A percentile compares a stretch with the other conserved stretches of the same genome.
Conservation (phyloP, 1,140 invertebrate species). For the Linepithema humile region DNA sequence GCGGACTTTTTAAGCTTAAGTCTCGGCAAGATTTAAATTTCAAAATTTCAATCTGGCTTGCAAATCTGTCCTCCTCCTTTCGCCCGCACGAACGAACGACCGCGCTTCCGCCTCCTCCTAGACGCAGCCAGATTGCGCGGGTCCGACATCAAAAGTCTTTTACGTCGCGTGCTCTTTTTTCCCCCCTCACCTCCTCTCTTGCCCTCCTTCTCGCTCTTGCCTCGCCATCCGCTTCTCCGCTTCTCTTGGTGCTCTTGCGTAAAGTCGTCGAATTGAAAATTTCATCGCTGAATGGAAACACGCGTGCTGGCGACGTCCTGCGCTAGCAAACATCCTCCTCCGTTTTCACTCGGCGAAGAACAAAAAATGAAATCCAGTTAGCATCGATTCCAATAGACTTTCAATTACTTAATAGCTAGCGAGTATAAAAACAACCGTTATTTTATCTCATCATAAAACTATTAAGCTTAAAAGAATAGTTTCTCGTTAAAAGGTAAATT, state of each 20-base stretch:
- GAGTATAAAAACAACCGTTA: neutral
- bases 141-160: constrained; percentile 79
- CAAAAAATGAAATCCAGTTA: neutral
- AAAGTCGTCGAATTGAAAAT: constrained; percentile 65
- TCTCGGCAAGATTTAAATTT: constrained; percentile 79
- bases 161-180: constrained; percentile 70
- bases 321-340: constrained; percentile 3
- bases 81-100: constrained; percentile 46
- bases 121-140: constrained; percentile 70
- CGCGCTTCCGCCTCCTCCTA: constrained; percentile 62
- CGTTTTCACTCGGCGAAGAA: neutral
- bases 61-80: constrained; percentile 71
- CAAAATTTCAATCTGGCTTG: constrained; percentile 83
- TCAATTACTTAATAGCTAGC: too few relatives aligned
- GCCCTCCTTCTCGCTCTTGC: neutral
- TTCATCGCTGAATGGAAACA: constrained; percentile 51
- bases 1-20: constrained; percentile 76
- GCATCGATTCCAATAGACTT: too few relatives aligned
- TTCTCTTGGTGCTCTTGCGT: constrained; percentile 39
- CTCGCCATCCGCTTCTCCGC: constrained; percentile 22
- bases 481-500: neutral
- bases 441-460: neutral
- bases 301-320: neutral
- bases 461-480: neutral
- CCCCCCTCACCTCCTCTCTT: constrained; percentile 34